Conservation (phyloP, 2,797 vertebrate species). For the Acipenser ruthenus region DNA sequence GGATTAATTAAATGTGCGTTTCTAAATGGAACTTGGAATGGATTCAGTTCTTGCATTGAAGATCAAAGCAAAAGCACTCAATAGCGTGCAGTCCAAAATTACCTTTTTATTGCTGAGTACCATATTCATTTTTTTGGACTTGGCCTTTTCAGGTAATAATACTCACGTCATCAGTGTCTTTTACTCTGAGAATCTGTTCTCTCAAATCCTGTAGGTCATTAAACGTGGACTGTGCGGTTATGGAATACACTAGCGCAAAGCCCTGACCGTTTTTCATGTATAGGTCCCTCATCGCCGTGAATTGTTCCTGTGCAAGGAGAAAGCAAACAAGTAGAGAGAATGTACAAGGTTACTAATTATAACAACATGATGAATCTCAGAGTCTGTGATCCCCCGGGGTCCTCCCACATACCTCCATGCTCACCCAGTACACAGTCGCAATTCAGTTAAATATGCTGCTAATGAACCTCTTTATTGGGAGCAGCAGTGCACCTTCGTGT, state of each 20-base stretch:
- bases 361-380: too few relatives aligned
- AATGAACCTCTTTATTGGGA: background rate
- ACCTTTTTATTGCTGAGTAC: background rate
- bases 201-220: slow-evolving; percentile 88
- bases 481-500: background rate
- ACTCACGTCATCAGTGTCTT: slow-evolving; percentile 84
- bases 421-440: background rate
- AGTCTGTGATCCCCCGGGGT: too few relatives aligned
- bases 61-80: background rate
- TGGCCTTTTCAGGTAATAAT: background rate
- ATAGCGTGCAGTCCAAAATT: background rate
- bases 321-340: background rate
- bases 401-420: background rate
- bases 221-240: slow-evolving; percentile 94
- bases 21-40: slow-evolving; percentile 15
- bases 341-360: too few relatives aligned
- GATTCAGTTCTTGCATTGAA: background rate
- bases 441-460: background rate
- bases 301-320: slow-evolving; percentile 72
- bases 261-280: slow-evolving; percentile 97
- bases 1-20: background rate
- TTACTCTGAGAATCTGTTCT: slow-evolving; percentile 92
- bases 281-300: slow-evolving; percentile 90
- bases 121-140: background rate
- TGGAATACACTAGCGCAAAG: slow-evolving; percentile 91